These are phyloP conservation scores for Caretta caretta DNA, from an alignment of 2,113 vertebrate species.

Conservation along the genomic window DNA sequence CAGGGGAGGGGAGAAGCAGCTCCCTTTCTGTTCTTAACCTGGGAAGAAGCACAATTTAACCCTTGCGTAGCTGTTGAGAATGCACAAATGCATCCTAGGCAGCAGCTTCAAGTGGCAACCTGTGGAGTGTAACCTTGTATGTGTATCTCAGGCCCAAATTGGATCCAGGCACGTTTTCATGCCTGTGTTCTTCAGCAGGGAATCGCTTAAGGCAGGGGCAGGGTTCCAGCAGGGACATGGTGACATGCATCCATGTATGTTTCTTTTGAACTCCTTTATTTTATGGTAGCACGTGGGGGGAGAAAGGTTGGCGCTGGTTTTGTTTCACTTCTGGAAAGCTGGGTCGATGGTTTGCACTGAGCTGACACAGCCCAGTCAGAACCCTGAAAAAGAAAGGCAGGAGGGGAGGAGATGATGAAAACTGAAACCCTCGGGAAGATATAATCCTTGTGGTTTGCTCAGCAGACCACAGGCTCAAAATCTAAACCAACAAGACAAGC, in stretches of 20 bases:
- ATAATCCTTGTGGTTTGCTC: not conserved
- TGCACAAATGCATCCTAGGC: not conserved
- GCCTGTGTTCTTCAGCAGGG: not conserved
- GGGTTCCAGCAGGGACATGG: not conserved
- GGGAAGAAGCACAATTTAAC: not conserved
- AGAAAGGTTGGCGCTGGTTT: not conserved
- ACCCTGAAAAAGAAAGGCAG: not conserved
- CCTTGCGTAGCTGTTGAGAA: not conserved
- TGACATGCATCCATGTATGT: fast-evolving
- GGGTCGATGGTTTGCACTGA: not conserved
- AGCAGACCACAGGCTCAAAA: not conserved
- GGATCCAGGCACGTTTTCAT: not conserved
- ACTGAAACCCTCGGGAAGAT: not conserved
- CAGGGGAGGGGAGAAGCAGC: fast-evolving
- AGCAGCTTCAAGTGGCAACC: not conserved
- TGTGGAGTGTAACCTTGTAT: no score
- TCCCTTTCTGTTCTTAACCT: not conserved
- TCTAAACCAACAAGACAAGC: not conserved
- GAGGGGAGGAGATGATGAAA: not conserved
- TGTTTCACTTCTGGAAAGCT: not conserved
- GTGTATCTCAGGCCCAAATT: fast-evolving
- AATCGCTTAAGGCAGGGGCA: not conserved
- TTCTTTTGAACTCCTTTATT: not conserved
- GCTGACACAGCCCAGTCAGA: not conserved
- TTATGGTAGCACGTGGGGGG: not conserved